These are phyloP conservation scores for Sinotaia quadrata DNA, from an alignment of 2,888 invertebrate species.

Conservation along the genomic window DNA sequence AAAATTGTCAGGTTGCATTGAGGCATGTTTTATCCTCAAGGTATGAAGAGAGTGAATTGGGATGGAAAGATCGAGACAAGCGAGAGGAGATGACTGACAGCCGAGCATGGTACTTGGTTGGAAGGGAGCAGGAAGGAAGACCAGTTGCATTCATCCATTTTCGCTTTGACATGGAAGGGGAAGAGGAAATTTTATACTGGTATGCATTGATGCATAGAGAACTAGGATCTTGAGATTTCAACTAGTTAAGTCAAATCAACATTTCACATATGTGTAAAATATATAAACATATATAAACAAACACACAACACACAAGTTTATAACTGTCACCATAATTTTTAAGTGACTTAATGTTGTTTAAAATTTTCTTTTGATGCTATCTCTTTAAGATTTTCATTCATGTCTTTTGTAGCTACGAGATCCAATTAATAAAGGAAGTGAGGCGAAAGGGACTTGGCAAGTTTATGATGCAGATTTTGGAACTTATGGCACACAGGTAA, in stretches of 20 bases:
- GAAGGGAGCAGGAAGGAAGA: conserved; percentile 51
- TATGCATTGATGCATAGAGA: too few relatives aligned
- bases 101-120: conserved; percentile 83
- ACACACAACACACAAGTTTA: too few relatives aligned
- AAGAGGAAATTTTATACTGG: conserved; percentile 84
- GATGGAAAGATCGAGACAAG: conserved; percentile 85
- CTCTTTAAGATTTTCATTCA: neutral
- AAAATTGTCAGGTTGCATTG: too few relatives aligned
- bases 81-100: conserved; percentile 82
- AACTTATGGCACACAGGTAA: conserved; percentile 79
- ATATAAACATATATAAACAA: too few relatives aligned
- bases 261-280: too few relatives aligned
- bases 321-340: neutral
- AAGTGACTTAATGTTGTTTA: too few relatives aligned
- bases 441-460: conserved; percentile 87
- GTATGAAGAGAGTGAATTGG: conserved; percentile 83
- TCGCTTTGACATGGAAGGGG: conserved; percentile 87
- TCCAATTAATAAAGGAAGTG: conserved; percentile 83
- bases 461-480: conserved; percentile 84
- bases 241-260: too few relatives aligned
- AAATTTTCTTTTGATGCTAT: too few relatives aligned
- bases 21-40: conserved; percentile 49
- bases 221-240: too few relatives aligned
- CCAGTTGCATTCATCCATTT: conserved; percentile 86
- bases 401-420: conserved; percentile 85